Evolutionary conservation across 2,888 invertebrate genomes (phyloP), one percentile per base, ranked within the genome.

Genomic region (Agrochola macilenta): DNA sequence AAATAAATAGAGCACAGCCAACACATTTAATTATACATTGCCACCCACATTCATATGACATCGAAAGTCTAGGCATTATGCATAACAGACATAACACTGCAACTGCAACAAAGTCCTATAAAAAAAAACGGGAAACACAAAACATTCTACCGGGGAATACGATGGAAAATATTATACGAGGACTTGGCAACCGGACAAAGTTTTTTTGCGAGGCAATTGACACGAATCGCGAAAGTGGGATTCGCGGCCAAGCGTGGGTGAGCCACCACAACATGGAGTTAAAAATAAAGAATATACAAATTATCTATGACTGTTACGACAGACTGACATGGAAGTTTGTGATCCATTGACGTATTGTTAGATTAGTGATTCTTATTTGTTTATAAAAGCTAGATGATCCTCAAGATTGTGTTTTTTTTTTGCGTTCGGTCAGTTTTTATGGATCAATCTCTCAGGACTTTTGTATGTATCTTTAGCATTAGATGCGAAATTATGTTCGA

Each of bases 191-290:
- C 92, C 84, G 88, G 89, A 91, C 93, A 85, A 87, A 89, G 86
- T 89, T 93, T 94, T 94, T 94, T 93, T 91, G 91, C 90, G 89
- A 84, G 90, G 93, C 95, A 95, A 96, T 96, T 96, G 96, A 96
- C 96, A 96, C 93, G 90, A 90, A 93, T 96, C 88, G 82, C 86
- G 84, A 91, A 95, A 93, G 90, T 94, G 83, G 95, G 88, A 90
- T 91, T 93, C 85, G 91, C 94, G 95, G 95, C 87, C 94, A 89
- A 65, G 81, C 90, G 95, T 95, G 91, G 95, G 95, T 87, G 90
- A 69, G 87, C 90, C 87, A 89, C 87, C 92, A 93, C 89, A 93
- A 92, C 94, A 92, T 90, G 88, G 87, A 89, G 85, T 83, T 87
- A 89, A 86, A 89, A 87, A 88, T 88, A 88, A 73, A 80, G 66